Conservation (phyloP, 1,140 invertebrate species). For the Sycophila sp. region DNA sequence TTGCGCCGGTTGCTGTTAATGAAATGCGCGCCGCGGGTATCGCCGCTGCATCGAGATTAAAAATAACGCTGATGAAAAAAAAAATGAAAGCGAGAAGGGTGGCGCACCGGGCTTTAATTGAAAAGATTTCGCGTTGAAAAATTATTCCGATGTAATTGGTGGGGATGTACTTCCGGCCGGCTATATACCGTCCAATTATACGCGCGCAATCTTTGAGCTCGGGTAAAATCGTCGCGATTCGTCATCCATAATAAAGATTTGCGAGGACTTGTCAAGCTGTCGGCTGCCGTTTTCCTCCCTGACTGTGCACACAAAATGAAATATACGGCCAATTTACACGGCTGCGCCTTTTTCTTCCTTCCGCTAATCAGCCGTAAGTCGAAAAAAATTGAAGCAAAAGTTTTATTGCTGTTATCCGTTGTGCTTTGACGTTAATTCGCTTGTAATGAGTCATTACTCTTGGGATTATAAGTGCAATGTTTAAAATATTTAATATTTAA, state of each 20-base stretch:
- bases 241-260: slow-evolving; percentile 28
- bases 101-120: too few relatives aligned
- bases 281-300: background rate
- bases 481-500: too few relatives aligned
- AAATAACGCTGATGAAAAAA: too few relatives aligned
- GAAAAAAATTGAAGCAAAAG: background rate
- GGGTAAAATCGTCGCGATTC: slow-evolving; percentile 7
- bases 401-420: too few relatives aligned
- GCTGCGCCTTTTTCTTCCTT: background rate
- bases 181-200: slow-evolving; percentile 16
- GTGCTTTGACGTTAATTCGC: too few relatives aligned
- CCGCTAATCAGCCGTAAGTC: background rate
- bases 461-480: too few relatives aligned
- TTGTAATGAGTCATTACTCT: too few relatives aligned
- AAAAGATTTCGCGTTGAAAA: background rate
- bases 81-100: background rate
- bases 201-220: background rate
- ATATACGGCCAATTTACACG: slow-evolving; percentile 16
- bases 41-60: background rate
- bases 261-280: background rate
- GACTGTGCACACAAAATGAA: background rate
- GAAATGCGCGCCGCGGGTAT: too few relatives aligned
- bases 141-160: too few relatives aligned
- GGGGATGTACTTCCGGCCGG: too few relatives aligned
- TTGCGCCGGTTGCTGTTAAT: too few relatives aligned